Conservation (phyloP, 2,113 vertebrate genomes). For the Hymenochirus boettgeri region DNA sequence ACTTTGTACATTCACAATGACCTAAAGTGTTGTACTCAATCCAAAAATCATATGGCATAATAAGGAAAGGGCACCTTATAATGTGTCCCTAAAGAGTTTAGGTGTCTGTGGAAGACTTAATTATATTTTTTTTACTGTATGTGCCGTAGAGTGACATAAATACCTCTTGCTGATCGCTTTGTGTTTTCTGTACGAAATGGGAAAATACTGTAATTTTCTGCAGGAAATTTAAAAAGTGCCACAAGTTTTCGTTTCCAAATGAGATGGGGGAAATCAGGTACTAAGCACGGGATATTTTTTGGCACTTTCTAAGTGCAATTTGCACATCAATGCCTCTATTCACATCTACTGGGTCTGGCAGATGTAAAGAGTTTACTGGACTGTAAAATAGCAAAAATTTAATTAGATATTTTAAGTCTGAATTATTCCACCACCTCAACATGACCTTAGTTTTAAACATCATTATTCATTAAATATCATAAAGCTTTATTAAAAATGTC, state of each 20-base stretch:
- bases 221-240: constrained; percentile 24
- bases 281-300: constrained; percentile 31
- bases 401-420: constrained; percentile 23
- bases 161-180: constrained; percentile 24
- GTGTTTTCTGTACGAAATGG: constrained; percentile 17
- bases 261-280: constrained; percentile 20
- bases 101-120: constrained; percentile 14
- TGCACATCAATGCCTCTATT: constrained; percentile 33
- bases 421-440: background rate
- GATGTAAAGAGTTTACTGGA: constrained; percentile 19
- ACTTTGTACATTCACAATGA: background rate
- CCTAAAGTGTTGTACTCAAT: constrained; percentile 9
- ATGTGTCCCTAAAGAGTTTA: constrained; percentile 19
- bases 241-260: constrained; percentile 22
- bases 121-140: constrained; percentile 23
- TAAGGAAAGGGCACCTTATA: constrained; percentile 4
- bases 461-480: no score
- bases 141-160: constrained; percentile 20
- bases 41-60: constrained; percentile 23
- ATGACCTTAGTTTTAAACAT: constrained; percentile 9
- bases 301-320: constrained; percentile 28
- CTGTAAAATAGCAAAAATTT: constrained; percentile 21
- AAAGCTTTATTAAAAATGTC: no score
- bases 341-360: constrained; percentile 40
- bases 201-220: constrained; percentile 20